Conservation (phyloP, 2,797 vertebrate species). For the Sebastes steindachneri region DNA sequence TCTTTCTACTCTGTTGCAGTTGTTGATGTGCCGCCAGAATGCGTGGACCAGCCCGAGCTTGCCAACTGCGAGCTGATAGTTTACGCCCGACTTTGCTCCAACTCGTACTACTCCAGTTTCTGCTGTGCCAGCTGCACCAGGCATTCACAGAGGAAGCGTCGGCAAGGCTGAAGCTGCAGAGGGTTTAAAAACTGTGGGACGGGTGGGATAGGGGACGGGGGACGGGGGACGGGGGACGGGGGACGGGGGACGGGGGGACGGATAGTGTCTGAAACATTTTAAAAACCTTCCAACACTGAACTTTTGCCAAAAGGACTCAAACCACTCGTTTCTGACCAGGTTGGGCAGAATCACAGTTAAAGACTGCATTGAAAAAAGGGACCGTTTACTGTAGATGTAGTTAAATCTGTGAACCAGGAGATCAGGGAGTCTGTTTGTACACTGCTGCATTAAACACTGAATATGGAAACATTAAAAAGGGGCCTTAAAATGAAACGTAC, state of each 20-base stretch:
- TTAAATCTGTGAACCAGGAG: constrained; percentile 8
- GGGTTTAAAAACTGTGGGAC: neutral
- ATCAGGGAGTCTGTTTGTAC: constrained; percentile 31
- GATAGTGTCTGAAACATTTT: neutral
- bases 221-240: neutral
- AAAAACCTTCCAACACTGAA: constrained; percentile 15
- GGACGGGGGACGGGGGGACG: too few species aligned
- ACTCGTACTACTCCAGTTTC: constrained; percentile 93
- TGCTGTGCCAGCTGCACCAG: constrained; percentile 94
- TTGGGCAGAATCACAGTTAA: neutral
- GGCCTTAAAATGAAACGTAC: neutral
- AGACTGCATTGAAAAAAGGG: constrained; percentile 8
- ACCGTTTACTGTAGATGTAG: neutral
- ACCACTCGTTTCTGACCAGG: neutral
- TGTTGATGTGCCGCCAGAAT: constrained; percentile 71
- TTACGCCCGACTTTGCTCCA: constrained; percentile 91
- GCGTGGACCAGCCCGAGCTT: constrained; percentile 91
- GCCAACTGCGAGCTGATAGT: constrained; percentile 96
- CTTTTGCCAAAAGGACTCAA: constrained; percentile 48
- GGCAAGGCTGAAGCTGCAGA: constrained; percentile 33
- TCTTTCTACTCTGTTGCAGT: neutral
- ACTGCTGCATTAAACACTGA: constrained; percentile 36
- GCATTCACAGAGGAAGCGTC: constrained; percentile 49
- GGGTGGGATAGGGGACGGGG: neutral
- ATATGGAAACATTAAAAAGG: neutral